Base-by-base conservation (phyloP, 1,140 invertebrate genomes). In the Geopemphigus sp. region DNA sequence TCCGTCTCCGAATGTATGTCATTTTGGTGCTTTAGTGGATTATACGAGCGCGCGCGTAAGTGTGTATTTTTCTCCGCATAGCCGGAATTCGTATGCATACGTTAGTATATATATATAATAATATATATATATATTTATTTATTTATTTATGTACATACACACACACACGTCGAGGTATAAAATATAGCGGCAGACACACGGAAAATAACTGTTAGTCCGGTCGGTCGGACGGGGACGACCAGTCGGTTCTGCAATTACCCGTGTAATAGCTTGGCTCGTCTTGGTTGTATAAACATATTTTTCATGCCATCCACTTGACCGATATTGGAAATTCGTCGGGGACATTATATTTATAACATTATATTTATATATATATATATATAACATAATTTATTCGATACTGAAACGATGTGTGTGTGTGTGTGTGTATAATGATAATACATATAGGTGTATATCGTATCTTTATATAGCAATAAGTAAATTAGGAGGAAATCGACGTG, bases 251-350 rank as follows among this genome's bases (percentile, higher is more conserved):
- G 66, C 66, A 70, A 72, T 72, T 72, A 72, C 29, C 47, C 47
- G 47, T 12, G 68, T 54, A 72, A 70, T 70, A 45, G 66, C 45
- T 70, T 53, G 66, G 66, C 66, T 22, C 24, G 66, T 70, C 47
- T 70, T 47, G 66, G 24, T 29, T 22, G 29, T 29, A 72, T 29
- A 54, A 54, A 26, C 24, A 26, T 54, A 29, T 54, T 72, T 72
- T 72, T 54, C 68, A 54, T 72, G 47, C 68, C 68, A 17, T 72
- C 50, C 68, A 54, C 53, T 72, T 72, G 68, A 72, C 68, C 68
- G 68, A 72, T 72, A 72, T 72, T 54, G 68, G 47, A 54, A 72
- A 54, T 32, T 24, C 26, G 19, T 6, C 22, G 47, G 17, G 54
- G 66, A 72, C 68, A 29, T n/a, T n/a, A n/a, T n/a, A n/a, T n/a